These are phyloP conservation scores for Eueides isabella DNA, from an alignment of 1,140 invertebrate species.

Conservation along the genomic window DNA sequence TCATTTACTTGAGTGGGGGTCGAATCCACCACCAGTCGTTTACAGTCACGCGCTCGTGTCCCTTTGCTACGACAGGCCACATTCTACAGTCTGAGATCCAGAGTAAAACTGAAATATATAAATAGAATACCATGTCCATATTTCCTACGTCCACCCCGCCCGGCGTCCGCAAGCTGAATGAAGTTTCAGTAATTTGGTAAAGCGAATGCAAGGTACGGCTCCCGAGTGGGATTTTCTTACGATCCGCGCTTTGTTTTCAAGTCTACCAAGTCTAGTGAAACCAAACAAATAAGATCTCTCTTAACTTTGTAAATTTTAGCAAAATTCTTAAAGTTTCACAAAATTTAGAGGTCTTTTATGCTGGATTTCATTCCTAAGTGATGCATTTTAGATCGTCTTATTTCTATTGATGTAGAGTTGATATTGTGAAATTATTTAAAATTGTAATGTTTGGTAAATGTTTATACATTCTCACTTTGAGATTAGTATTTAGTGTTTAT, in stretches of 20 bases:
- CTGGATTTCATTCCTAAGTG: constrained; percentile 49
- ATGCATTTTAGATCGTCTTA: constrained; percentile 40
- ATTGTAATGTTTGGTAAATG: not conserved
- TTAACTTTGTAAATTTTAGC: constrained; percentile 25
- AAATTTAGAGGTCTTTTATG: constrained; percentile 41
- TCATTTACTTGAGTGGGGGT: no score
- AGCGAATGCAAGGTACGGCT: constrained; percentile 77
- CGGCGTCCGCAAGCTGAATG: constrained; percentile 73
- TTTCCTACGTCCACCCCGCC: constrained; percentile 45
- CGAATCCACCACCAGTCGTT: no score
- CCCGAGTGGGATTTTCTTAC: constrained; percentile 73
- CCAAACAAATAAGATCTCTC: constrained; percentile 51
- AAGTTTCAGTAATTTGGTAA: constrained; percentile 80
- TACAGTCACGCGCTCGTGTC: no score
- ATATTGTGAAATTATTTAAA: constrained; percentile 15
- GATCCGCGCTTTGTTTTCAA: constrained; percentile 74
- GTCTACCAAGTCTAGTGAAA: constrained; percentile 55
- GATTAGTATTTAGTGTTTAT: not conserved
- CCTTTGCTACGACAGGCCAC: no score
- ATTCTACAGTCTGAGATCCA: no score
- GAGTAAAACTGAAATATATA: constrained; percentile 12
- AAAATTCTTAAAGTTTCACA: constrained; percentile 34
- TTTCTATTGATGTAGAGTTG: constrained; percentile 43
- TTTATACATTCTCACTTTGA: not conserved
- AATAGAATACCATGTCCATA: constrained; percentile 42